phyloP scores from a whole-genome alignment of 2,113 vertebrate genomes.

The Tenebrosternarchus preto region DNA sequence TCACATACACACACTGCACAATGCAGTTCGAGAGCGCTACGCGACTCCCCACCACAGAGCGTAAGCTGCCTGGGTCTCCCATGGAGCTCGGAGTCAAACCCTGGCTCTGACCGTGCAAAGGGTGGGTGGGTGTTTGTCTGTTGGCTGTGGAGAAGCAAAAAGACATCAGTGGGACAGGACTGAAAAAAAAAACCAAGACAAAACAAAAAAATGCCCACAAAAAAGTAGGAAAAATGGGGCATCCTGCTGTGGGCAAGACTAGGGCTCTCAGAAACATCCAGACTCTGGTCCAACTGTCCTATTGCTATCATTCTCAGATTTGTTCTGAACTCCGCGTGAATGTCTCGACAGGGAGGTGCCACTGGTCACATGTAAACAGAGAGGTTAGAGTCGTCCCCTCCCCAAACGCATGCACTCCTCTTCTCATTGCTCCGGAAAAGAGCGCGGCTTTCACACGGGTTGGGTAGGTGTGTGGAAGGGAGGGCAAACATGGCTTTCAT shows the following conservation, averaged over 20 bases:
- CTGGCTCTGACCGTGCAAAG: slow-evolving; percentile 24
- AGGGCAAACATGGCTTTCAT: slow-evolving; percentile 28
- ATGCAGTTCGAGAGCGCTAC: not conserved
- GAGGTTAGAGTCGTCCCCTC: slow-evolving; percentile 37
- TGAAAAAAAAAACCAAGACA: no score
- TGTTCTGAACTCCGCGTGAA: slow-evolving; percentile 36
- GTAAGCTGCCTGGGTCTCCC: slow-evolving; percentile 17
- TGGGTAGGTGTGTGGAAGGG: slow-evolving; percentile 18
- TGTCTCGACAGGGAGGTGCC: slow-evolving; percentile 49
- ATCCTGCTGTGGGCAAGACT: slow-evolving; percentile 25
- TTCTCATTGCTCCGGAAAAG: slow-evolving; percentile 38
- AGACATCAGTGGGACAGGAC: not conserved
- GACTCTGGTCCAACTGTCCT: slow-evolving; percentile 19
- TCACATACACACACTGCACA: slow-evolving; percentile 16
- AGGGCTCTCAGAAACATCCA: slow-evolving; percentile 30
- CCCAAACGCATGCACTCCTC: slow-evolving; percentile 31
- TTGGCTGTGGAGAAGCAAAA: slow-evolving; percentile 25
- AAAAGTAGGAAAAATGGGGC: slow-evolving; percentile 5
- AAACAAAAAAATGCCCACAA: slow-evolving; percentile 20
- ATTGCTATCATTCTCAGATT: slow-evolving; percentile 21
- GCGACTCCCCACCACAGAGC: not conserved
- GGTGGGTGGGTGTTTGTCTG: no score
- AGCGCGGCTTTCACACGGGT: slow-evolving; percentile 47
- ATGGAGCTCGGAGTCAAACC: slow-evolving; percentile 17
- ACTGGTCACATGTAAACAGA: slow-evolving; percentile 47